phyloP scores from a whole-genome alignment of 2,797 vertebrate genomes.

The Rhinichthys osculus region DNA sequence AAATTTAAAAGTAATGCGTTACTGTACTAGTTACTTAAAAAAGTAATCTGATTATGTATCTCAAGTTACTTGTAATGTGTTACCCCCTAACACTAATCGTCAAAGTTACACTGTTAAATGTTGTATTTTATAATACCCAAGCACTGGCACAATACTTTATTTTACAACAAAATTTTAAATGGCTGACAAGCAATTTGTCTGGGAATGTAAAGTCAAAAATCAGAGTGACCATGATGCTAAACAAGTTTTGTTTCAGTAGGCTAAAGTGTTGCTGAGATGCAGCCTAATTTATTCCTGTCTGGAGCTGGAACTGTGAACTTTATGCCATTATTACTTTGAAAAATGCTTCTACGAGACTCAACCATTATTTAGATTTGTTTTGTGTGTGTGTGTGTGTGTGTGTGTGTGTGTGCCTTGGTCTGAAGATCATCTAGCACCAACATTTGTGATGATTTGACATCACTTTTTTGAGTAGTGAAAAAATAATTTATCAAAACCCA shows the following conservation, averaged over 20 bases:
- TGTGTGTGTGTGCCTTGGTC: not conserved
- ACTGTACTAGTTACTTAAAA: too few relatives aligned
- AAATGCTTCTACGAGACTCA: not conserved
- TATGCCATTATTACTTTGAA: not conserved
- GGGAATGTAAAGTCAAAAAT: not conserved
- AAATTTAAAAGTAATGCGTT: too few relatives aligned
- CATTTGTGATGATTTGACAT: not conserved
- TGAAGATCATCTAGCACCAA: not conserved
- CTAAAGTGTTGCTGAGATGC: not conserved
- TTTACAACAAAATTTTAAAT: not conserved
- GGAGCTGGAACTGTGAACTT: not conserved
- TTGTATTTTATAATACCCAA: not conserved
- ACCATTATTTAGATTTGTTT: not conserved
- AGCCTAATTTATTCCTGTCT: not conserved
- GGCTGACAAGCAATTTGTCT: not conserved
- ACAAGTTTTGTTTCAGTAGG: not conserved
- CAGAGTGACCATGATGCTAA: not conserved
- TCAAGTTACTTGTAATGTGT: not conserved
- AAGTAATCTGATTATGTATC: too few relatives aligned
- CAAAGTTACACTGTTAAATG: too few relatives aligned
- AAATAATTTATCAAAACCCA: not conserved
- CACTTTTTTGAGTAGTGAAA: not conserved
- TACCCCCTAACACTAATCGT: not conserved
- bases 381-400: too few relatives aligned
- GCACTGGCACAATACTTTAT: not conserved